A percentile compares a stretch with the other conserved stretches of the same genome.
These are phyloP conservation scores for Ridgeia piscesae DNA, from an alignment of 1,140 invertebrate species.

Conservation along the genomic window DNA sequence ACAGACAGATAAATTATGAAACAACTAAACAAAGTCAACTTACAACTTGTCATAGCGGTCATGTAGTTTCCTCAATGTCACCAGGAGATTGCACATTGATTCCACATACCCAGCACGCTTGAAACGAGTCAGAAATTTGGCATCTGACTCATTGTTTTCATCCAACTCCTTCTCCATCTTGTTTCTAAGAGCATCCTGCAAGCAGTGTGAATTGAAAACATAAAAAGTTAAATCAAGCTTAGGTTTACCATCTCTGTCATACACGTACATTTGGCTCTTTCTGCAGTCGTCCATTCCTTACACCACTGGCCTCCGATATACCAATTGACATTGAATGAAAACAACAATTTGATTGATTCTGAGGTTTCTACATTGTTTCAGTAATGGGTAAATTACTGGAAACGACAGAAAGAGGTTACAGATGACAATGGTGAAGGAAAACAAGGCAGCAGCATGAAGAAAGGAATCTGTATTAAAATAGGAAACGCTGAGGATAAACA, in stretches of 20 bases:
- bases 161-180: neutral
- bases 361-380: too few relatives aligned
- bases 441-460: neutral
- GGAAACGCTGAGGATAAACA: neutral
- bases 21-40: neutral
- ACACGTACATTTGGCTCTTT: too few relatives aligned
- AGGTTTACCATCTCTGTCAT: too few relatives aligned
- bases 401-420: neutral
- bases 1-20: neutral
- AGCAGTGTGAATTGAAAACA: neutral
- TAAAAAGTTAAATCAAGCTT: too few relatives aligned
- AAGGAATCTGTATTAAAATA: neutral
- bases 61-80: neutral
- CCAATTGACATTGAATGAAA: too few relatives aligned
- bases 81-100: neutral
- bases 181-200: neutral
- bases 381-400: too few relatives aligned
- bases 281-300: too few relatives aligned
- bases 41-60: neutral
- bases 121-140: neutral
- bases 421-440: neutral
- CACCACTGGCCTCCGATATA: too few relatives aligned
- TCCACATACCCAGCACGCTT: neutral
- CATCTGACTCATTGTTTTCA: neutral
- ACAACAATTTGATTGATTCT: too few relatives aligned